Evolutionary conservation across 1,140 invertebrate species (phyloP).

Genomic region (Aphelinus certus): DNA sequence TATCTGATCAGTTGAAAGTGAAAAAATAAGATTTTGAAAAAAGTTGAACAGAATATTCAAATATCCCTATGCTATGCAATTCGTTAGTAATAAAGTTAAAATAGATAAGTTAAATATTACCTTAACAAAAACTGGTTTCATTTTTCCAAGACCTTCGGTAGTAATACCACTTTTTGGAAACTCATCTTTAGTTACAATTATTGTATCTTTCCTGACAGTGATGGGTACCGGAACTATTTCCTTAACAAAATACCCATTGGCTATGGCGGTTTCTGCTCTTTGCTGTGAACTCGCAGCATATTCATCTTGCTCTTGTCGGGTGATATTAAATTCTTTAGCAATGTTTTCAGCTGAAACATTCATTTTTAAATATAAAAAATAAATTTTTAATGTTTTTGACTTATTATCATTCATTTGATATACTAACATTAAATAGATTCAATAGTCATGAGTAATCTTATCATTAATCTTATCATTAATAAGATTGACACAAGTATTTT

Average conservation of each 20-base stretch:
- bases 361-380: too few relatives aligned
- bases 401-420: too few relatives aligned
- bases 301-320: slow-evolving; percentile 79
- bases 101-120: slow-evolving; percentile 55
- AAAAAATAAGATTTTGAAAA: slow-evolving; percentile 5
- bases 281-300: slow-evolving; percentile 80
- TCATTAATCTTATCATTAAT: too few relatives aligned
- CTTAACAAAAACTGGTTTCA: slow-evolving; percentile 73
- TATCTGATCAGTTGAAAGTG: background rate
- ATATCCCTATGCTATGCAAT: too few relatives aligned
- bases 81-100: background rate
- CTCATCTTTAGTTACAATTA: slow-evolving; percentile 73
- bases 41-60: background rate
- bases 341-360: slow-evolving; percentile 78
- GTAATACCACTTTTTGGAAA: slow-evolving; percentile 73
- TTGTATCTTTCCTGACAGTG: slow-evolving; percentile 63
- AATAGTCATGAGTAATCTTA: too few relatives aligned
- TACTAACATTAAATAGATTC: too few relatives aligned
- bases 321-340: slow-evolving; percentile 75
- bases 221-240: slow-evolving; percentile 77
- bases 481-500: too few relatives aligned
- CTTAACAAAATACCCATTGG: slow-evolving; percentile 73
- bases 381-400: too few relatives aligned
- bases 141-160: slow-evolving; percentile 69
- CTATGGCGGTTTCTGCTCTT: slow-evolving; percentile 73